These are phyloP conservation scores for Proctacanthus coquilletti DNA, from an alignment of 1,140 invertebrate genomes.

Conservation along the genomic window DNA sequence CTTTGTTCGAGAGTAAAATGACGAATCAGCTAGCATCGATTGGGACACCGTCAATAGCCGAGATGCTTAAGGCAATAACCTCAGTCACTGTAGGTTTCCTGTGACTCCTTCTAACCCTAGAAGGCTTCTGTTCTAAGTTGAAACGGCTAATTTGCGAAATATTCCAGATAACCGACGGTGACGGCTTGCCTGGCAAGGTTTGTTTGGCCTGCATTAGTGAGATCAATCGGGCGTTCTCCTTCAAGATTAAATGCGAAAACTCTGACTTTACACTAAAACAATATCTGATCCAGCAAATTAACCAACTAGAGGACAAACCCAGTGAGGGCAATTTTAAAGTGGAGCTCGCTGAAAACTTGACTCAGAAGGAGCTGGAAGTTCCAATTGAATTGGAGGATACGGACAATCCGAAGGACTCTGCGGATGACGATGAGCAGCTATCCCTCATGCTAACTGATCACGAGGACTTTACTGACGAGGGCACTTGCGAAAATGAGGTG, in stretches of 20 bases:
- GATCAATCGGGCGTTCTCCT: conserved; percentile 23
- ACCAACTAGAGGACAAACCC: not conserved
- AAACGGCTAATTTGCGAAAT: not conserved
- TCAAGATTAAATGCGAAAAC: conserved; percentile 25
- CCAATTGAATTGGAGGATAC: not conserved
- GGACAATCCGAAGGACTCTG: not conserved
- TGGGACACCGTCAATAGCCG: conserved; percentile 12
- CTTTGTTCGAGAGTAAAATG: conserved; percentile 26
- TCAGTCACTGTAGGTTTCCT: conserved; percentile 14
- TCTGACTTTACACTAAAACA: conserved; percentile 21
- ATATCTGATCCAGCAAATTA: conserved; percentile 7
- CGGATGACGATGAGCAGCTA: not conserved
- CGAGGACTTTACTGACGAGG: too few species aligned
- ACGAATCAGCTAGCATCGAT: too few species aligned
- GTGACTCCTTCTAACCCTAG: not conserved
- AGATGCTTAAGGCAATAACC: conserved; percentile 20
- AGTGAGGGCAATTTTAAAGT: not conserved
- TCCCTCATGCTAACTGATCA: too few species aligned
- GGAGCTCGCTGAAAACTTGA: too few species aligned
- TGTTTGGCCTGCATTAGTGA: conserved; percentile 23
- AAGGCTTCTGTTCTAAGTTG: not conserved
- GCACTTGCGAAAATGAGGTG: too few species aligned
- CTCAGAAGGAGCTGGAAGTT: too few species aligned
- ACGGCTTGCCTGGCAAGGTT: conserved; percentile 21
- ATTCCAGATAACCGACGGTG: conserved; percentile 13